Evolutionary conservation across 1,140 invertebrate species (phyloP).

Genomic region (Drosophila nigromelanica): DNA sequence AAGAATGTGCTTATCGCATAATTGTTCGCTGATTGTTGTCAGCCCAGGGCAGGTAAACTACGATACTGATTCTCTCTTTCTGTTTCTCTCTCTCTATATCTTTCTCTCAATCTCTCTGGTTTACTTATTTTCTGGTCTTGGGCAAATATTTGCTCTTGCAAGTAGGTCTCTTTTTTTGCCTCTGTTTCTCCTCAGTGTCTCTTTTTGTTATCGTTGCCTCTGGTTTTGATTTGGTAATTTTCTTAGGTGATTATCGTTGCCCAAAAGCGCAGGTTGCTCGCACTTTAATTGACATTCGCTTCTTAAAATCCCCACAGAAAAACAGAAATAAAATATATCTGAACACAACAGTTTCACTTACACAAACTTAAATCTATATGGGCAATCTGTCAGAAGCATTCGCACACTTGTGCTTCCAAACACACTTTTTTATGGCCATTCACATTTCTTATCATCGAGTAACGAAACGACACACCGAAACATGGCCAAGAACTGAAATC

Average conservation of each 20-base stretch:
- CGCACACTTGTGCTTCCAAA: conserved; percentile 23
- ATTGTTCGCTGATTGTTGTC: conserved; percentile 74
- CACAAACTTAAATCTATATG: conserved; percentile 11
- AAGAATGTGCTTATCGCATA: conserved; percentile 69
- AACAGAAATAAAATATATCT: not conserved
- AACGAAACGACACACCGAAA: conserved; percentile 20
- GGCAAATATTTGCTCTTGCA: conserved; percentile 15
- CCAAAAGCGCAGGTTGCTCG: conserved; percentile 13
- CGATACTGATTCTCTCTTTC: conserved; percentile 6
- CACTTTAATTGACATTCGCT: conserved; percentile 6
- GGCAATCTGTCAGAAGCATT: conserved; percentile 24
- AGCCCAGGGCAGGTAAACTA: conserved; percentile 51
- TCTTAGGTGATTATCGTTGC: conserved; percentile 18
- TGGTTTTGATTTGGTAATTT: conserved; percentile 37
- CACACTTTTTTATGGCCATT: conserved; percentile 39
- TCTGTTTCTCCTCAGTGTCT: not conserved
- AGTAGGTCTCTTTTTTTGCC: conserved; percentile 7
- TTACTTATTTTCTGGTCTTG: not conserved
- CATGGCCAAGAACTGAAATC: conserved; percentile 20
- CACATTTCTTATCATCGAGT: conserved; percentile 37
- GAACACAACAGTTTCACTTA: conserved; percentile 25
- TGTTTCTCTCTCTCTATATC: not conserved
- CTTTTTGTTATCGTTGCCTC: conserved; percentile 20
- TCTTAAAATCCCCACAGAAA: not conserved
- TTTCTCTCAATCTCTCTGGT: too few relatives aligned